Conservation (phyloP, 2,113 vertebrate species). For the Aythya baeri region DNA sequence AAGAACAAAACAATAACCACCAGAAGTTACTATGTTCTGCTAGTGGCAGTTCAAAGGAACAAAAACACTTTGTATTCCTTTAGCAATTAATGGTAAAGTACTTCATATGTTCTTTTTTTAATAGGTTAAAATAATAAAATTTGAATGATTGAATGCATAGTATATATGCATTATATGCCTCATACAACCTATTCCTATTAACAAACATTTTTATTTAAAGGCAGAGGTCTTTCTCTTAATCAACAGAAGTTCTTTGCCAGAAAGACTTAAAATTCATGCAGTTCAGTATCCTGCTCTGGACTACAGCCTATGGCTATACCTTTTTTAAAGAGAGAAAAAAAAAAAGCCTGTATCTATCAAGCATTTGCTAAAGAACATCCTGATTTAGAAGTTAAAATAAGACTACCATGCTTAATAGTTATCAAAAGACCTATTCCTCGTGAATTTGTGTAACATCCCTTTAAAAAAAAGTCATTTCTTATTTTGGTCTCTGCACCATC, state of each 20-base stretch:
- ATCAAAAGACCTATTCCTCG: neutral
- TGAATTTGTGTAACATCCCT: neutral
- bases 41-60: neutral
- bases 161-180: neutral
- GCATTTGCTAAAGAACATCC: neutral
- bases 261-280: neutral
- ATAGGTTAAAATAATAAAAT: neutral
- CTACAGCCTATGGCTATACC: neutral
- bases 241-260: neutral
- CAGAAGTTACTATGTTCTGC: neutral
- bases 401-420: neutral
- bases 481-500: neutral
- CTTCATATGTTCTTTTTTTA: neutral
- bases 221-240: neutral
- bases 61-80: neutral
- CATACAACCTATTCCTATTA: neutral
- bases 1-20: neutral
- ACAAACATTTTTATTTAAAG: neutral
- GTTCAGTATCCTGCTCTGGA: neutral
- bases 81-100: neutral
- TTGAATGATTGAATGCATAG: neutral
- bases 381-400: neutral
- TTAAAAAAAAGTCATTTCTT: neutral
- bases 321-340: neutral
- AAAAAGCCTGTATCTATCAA: neutral